Percentiles rank a stretch among this genome's conserved stretches.
phyloP scores from a whole-genome alignment of 2,797 vertebrate species.

The Bradypodion ventrale region DNA sequence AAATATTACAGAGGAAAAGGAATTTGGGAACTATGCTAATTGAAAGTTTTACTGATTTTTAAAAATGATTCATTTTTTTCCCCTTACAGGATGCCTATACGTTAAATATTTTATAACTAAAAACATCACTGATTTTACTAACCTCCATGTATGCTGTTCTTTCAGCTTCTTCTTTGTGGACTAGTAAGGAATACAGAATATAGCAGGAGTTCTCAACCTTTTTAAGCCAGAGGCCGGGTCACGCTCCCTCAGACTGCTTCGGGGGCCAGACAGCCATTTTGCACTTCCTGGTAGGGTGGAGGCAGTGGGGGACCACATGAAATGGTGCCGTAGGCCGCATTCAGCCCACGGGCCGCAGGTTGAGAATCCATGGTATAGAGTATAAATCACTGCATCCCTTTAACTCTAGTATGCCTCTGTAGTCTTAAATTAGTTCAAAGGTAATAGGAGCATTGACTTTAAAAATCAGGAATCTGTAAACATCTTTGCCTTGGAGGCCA shows the following conservation, averaged over 20 bases:
- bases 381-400: neutral
- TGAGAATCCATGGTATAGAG: too few relatives aligned
- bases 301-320: too few relatives aligned
- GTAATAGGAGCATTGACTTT: neutral
- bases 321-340: too few relatives aligned
- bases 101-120: constrained; percentile 11
- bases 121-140: neutral
- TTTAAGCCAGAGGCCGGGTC: too few relatives aligned
- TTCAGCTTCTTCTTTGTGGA: too few relatives aligned
- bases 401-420: neutral
- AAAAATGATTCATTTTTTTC: neutral
- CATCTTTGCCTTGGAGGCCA: neutral
- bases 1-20: neutral
- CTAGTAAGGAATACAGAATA: neutral
- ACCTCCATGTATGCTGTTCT: neutral
- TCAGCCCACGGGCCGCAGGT: too few relatives aligned
- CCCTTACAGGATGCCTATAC: neutral
- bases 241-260: too few relatives aligned
- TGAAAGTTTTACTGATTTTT: neutral
- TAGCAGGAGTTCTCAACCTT: too few relatives aligned
- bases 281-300: too few relatives aligned
- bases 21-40: neutral
- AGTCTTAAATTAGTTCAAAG: neutral
- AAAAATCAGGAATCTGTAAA: neutral
- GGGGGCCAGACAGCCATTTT: too few relatives aligned